Conservation (phyloP, 2,797 vertebrate genomes). For the Anguilla obscura region DNA sequence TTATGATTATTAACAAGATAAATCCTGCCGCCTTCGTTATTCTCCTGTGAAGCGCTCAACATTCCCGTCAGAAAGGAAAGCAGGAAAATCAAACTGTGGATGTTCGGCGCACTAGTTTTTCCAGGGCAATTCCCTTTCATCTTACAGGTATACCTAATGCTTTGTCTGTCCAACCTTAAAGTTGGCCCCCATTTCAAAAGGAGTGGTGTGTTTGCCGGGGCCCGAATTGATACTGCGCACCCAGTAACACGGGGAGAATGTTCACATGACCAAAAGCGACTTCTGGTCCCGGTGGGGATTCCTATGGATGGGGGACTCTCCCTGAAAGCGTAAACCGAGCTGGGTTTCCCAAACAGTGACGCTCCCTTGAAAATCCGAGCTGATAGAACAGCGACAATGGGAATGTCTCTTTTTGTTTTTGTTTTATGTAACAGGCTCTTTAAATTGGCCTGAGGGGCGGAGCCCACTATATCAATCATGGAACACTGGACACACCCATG, state of each 20-base stretch:
- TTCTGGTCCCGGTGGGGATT: neutral
- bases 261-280: slow-evolving; percentile 20
- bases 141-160: slow-evolving; percentile 38
- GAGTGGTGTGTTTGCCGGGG: slow-evolving; percentile 32
- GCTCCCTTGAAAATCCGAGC: slow-evolving; percentile 38
- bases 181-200: slow-evolving; percentile 31
- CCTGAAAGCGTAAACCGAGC: slow-evolving; percentile 50
- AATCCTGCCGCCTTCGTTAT: neutral
- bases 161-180: slow-evolving; percentile 50
- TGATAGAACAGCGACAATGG: slow-evolving; percentile 49
- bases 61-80: slow-evolving; percentile 20
- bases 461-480: slow-evolving; percentile 53
- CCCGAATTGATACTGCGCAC: slow-evolving; percentile 44
- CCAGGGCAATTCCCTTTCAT: slow-evolving; percentile 26
- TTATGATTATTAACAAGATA: neutral
- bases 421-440: slow-evolving; percentile 50
- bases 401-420: slow-evolving; percentile 25
- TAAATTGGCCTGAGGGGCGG: slow-evolving; percentile 52
- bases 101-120: slow-evolving; percentile 44
- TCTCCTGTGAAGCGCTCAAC: neutral
- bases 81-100: slow-evolving; percentile 38
- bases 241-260: slow-evolving; percentile 1
- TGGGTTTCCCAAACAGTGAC: slow-evolving; percentile 18
- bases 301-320: slow-evolving; percentile 41
- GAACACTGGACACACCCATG: slow-evolving; percentile 54